Evolutionary conservation across 2,113 vertebrate species (phyloP), one percentile per base, ranked within the genome.

Genomic region (Patagioenas fasciata): DNA sequence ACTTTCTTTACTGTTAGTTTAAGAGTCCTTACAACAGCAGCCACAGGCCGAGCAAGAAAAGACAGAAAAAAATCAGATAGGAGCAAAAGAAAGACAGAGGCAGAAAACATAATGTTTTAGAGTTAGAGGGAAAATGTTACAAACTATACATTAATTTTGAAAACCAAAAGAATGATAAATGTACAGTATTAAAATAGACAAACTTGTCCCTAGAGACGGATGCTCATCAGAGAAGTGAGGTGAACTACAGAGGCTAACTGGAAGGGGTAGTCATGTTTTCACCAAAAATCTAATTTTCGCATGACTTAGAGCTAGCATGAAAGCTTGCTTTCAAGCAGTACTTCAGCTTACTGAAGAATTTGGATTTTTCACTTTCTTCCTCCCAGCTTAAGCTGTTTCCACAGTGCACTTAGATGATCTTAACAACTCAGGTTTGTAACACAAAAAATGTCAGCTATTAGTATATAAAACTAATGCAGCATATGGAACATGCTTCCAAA

Each of bases 1-100:
- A 98, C 97, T 98, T 98, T 98, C 98, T 98, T 98, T 98, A 98
- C 97, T 97, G 97, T 98, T 97, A 99, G 98, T 98, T 98, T 98
- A 98, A 99, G 98, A 98, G 98, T 98, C 98, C 98, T 98, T 96
- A 96, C n/a, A 96, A 95, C 95, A 96, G 96, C 94, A 96, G 97
- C 89, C 97, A 97, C 92, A 97, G 62, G 97, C 97, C 97, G 93
- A 98, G 97, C 97, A 98, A 98, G 98, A 98, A 98, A 98, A 98
- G 96, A 96, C 93, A 97, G 95, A 96, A 97, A 97, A 96, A 94
- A 93, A 97, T 97, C 93, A 97, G 91, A 94, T 66, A 97, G 56
- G 66, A 96, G 94, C 75, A 96, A 97, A 96, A 96, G 89, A 96
- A 95, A 96, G 84, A 97, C 69, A 97, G 90, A 95, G 75, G 93